Evolutionary conservation across 2,888 invertebrate species (phyloP), one percentile per base, ranked within the genome.

Genomic region (Orgyia antiqua): DNA sequence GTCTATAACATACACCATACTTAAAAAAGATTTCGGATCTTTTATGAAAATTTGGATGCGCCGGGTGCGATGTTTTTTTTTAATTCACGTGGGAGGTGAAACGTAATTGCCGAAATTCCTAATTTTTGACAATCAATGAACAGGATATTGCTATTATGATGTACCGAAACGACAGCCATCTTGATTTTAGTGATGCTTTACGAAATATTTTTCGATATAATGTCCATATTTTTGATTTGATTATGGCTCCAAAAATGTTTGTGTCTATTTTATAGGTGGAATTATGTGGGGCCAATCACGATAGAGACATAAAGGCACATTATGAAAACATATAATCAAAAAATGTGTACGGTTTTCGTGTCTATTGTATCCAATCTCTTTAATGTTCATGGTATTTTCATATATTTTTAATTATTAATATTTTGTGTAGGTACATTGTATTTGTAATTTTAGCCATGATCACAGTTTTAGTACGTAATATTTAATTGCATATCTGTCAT

Each of bases 71-170:
- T 47, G 52, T 42, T 69, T 66, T 76, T 79, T 71, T 58, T 45
- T 44, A 42, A 50, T 71, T 79, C 74, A 70, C 83, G 78, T 84
- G 84, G 83, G 84, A 83, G 84, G 84, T 77, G 78, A 67, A 76
- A 70, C 67, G 70, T 83, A 83, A 84, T 84, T 83, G 83, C 74
- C 82, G 78, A 83, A 79, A 83, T 83, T 80, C 82, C 82, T 70
- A 79, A 80, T 79, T 84, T 83, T 84, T 80, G 80, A 83, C 83
- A 83, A 83, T 84, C 82, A 79, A 77, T 79, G 79, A 80, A 72
- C 80, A 79, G 83, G 82, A 83, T 83, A 77, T 84, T 71, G 79
- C 79, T 78, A 77, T 83, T 83, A 82, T 82, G 69, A 74, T 66
- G 66, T 61, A 67, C 71, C 69, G 53, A 68, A 67, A 59, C 53